A percentile compares a stretch with the other conserved stretches of the same genome.
phyloP scores from a whole-genome alignment of 2,113 vertebrate genomes.

The Camelus bactrianus region DNA sequence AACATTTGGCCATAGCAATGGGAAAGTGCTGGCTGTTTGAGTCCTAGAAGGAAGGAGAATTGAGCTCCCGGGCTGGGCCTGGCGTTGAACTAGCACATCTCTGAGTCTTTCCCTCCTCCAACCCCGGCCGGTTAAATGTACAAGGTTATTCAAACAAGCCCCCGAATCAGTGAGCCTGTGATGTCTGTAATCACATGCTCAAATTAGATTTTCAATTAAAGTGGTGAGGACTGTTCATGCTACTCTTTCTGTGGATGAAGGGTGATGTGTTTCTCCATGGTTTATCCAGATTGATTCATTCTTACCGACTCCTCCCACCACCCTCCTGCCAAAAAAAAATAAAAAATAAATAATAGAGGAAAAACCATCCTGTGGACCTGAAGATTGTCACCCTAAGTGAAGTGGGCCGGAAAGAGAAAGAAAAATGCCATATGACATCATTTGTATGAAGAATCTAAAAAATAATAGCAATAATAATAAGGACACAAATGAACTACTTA shows the following conservation, averaged over 20 bases:
- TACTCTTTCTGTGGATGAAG: background rate
- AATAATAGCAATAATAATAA: no score
- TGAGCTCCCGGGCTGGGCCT: background rate
- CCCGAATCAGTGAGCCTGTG: background rate
- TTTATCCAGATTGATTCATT: background rate
- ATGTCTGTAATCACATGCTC: background rate
- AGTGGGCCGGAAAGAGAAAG: no score
- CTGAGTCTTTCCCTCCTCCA: background rate
- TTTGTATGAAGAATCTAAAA: no score
- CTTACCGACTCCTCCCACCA: background rate
- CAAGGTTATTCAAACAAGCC: background rate
- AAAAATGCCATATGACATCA: no score
- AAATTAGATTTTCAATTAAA: background rate
- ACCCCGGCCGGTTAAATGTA: background rate
- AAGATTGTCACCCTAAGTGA: no score
- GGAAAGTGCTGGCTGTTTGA: background rate
- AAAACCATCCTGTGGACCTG: no score
- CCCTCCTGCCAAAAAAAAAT: no score
- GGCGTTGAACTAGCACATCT: background rate
- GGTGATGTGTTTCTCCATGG: background rate
- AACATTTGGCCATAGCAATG: background rate
- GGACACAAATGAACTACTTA: no score
- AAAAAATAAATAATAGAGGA: no score
- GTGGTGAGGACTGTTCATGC: background rate
- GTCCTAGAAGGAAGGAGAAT: background rate